Percentiles rank a stretch among this genome's conserved stretches.
phyloP scores from a whole-genome alignment of 1,140 invertebrate genomes.

The Diuraphis noxia region DNA sequence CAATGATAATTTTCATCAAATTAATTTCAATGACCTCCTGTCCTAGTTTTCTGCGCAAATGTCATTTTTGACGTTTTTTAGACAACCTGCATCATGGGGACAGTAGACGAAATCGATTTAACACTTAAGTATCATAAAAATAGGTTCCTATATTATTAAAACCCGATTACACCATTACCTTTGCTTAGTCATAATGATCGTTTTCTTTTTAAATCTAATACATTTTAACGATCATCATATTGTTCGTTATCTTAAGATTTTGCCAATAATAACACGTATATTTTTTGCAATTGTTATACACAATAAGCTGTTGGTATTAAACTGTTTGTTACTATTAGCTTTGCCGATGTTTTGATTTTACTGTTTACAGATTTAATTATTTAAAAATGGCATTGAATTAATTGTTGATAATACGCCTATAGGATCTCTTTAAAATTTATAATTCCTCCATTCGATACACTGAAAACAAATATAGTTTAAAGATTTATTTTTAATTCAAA shows the following conservation, averaged over 20 bases:
- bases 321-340: too few relatives aligned
- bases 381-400: background rate
- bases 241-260: too few relatives aligned
- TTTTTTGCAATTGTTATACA: background rate
- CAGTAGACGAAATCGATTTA: background rate
- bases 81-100: background rate
- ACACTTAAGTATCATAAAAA: background rate
- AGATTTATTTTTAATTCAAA: background rate
- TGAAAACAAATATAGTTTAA: background rate
- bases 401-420: background rate
- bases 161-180: background rate
- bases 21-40: background rate
- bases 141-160: background rate
- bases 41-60: background rate
- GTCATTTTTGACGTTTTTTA: background rate
- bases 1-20: background rate
- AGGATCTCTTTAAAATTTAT: background rate
- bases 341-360: background rate
- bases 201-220: background rate
- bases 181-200: background rate
- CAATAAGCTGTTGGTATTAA: background rate
- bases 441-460: background rate
- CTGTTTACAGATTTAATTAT: background rate
- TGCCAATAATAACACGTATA: background rate
- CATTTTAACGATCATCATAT: background rate